Conservation (phyloP, 1,140 invertebrate genomes). For the Homalodisca vitripennis region DNA sequence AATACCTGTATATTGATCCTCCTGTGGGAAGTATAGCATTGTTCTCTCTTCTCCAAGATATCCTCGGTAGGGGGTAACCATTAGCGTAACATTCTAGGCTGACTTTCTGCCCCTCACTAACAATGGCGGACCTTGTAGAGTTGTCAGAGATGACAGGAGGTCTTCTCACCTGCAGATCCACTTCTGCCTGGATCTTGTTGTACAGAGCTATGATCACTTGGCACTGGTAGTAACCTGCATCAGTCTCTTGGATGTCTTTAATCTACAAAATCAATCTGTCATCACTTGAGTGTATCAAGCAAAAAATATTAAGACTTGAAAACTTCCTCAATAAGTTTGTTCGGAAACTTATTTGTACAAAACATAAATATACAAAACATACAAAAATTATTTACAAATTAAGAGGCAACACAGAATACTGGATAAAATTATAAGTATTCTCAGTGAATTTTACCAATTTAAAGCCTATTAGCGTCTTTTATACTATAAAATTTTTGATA, state of each 20-base stretch:
- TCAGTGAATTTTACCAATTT: too few relatives aligned
- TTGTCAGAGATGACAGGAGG: constrained; percentile 92
- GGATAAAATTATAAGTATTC: too few relatives aligned
- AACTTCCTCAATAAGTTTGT: too few relatives aligned
- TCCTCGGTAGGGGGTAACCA: constrained; percentile 76
- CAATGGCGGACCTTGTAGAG: constrained; percentile 82
- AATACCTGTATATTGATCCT: constrained; percentile 68
- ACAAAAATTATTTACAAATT: too few relatives aligned
- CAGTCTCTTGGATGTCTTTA: constrained; percentile 94
- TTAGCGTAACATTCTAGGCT: constrained; percentile 85
- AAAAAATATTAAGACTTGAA: too few relatives aligned
- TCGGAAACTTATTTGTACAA: too few relatives aligned
- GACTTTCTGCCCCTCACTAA: constrained; percentile 75
- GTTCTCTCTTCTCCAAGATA: constrained; percentile 90
- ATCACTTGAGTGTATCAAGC: too few relatives aligned
- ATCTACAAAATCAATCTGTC: constrained; percentile 63
- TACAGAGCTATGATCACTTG: constrained; percentile 77
- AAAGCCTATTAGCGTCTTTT: too few relatives aligned
- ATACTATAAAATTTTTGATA: too few relatives aligned
- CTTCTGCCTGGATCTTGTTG: constrained; percentile 78
- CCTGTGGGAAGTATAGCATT: constrained; percentile 90
- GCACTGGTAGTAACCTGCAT: constrained; percentile 85
- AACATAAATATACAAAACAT: too few relatives aligned
- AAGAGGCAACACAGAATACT: too few relatives aligned
- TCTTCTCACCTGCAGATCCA: constrained; percentile 77